Conservation (phyloP, 2,113 vertebrate genomes). For the Hippolais icterina region DNA sequence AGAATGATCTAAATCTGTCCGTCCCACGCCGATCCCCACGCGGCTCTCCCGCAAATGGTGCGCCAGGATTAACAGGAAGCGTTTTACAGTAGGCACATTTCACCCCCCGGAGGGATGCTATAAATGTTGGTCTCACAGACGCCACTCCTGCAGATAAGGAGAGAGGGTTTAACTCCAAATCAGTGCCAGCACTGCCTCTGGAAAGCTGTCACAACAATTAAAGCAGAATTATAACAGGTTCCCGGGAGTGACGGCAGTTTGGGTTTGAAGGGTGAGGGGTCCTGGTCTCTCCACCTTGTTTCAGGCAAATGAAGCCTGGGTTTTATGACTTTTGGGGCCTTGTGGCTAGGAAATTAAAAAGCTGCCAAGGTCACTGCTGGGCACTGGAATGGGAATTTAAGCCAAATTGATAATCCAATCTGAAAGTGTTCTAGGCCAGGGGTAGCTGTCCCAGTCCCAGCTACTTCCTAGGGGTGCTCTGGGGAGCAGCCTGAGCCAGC, state of each 20-base stretch:
- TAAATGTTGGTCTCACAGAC: constrained; percentile 1
- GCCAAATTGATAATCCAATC: neutral
- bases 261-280: neutral
- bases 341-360: constrained; percentile 2
- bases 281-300: neutral
- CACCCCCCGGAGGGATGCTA: constrained; percentile 36
- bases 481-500: neutral
- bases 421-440: neutral
- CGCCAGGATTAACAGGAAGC: constrained; percentile 58
- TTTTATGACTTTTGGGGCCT: constrained; percentile 17
- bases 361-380: neutral
- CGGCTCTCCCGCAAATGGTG: neutral
- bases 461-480: neutral
- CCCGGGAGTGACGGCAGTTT: neutral
- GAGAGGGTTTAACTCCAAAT: constrained; percentile 2
- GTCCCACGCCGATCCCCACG: constrained; percentile 14
- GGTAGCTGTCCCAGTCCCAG: neutral
- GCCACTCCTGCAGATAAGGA: neutral
- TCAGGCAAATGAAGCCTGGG: neutral
- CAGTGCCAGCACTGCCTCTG: constrained; percentile 9
- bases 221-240: neutral
- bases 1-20: constrained; percentile 24
- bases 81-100: constrained; percentile 65
- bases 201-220: constrained; percentile 60
- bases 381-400: neutral